Evolutionary conservation across 2,797 vertebrate species (phyloP).

Genomic region (Natrix natrix): DNA sequence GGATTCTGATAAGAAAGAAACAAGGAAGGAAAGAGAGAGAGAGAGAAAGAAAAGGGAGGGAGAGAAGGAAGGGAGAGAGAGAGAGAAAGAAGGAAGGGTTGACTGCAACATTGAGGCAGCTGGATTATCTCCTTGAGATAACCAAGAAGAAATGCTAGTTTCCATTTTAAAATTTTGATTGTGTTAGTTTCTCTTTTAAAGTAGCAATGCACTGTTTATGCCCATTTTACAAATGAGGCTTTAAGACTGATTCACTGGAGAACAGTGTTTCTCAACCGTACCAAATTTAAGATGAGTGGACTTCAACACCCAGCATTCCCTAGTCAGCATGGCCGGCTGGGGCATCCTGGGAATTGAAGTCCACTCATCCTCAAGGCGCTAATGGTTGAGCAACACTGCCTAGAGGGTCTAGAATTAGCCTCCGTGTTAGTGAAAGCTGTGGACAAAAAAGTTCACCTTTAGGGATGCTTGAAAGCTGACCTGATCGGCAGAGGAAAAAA

Average conservation of each 20-base stretch:
- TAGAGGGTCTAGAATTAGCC: neutral
- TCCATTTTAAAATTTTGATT: neutral
- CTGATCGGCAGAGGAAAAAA: neutral
- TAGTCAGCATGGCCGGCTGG: neutral
- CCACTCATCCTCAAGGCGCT: neutral
- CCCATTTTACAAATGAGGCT: neutral
- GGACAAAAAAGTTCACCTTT: neutral
- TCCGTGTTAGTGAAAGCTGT: neutral
- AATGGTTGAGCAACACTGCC: neutral
- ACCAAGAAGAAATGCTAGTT: neutral
- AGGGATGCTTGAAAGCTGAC: neutral
- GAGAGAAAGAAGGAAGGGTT: fast-evolving
- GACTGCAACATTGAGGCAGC: neutral
- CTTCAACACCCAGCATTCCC: neutral
- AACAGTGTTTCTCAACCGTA: neutral
- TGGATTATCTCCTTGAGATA: neutral
- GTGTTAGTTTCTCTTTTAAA: neutral
- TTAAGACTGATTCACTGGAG: neutral
- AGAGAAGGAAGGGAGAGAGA: too few species aligned
- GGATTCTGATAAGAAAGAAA: neutral
- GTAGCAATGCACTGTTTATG: neutral
- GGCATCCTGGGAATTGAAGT: neutral
- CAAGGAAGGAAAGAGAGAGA: too few species aligned
- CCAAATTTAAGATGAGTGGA: neutral
- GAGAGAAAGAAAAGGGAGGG: fast-evolving